Base-by-base conservation (phyloP, 1,140 invertebrate species). In the Caerostris extrusa region DNA sequence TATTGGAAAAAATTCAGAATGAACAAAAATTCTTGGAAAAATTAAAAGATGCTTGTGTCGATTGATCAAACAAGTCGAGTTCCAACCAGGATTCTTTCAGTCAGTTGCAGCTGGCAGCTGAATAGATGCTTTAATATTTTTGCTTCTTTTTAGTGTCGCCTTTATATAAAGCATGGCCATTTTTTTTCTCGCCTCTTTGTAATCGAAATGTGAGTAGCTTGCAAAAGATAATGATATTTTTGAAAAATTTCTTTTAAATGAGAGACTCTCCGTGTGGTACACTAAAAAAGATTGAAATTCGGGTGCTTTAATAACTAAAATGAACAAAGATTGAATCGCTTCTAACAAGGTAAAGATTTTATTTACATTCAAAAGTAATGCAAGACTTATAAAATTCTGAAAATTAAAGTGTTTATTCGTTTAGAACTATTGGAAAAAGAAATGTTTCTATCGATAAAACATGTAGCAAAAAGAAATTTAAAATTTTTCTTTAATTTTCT, bases 41-140 rank as follows among this genome's bases (percentile, higher is more conserved):
- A 53, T 53, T 55, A 88, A 87, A 64, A 85, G 34, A 85, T 58
- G 57, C 17, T 58, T 64, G 60, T 88, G 60, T 88, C 86, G 12
- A 88, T 88, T 88, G 86, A 88, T 88, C 58, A 64, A 88, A 88
- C 57, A 88, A 88, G 86, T 58, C 83, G 7, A 56, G 53, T 17
- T 53, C n/a, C 12, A 55, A 53, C 10, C 12, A 85, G 3, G 10
- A 67, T 64, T 67, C 86, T 88, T 88, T 10, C 19, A 53, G 86
- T 14, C 86, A 88, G 60, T 7, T 88, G 86, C 19, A 17, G 64
- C 7, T 61, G 86, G 50, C 86, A 88, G 86, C 50, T 88, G 86
- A 88, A 88, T 88, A 57, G 86, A 12, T 8, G 34, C 34, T 64
- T 83, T 56, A 57, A 55, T 56, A 83, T 56, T 83, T 83, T 56